Evolutionary conservation across 2,797 vertebrate genomes (phyloP).

Genomic region (Kryptopterus vitreolus): DNA sequence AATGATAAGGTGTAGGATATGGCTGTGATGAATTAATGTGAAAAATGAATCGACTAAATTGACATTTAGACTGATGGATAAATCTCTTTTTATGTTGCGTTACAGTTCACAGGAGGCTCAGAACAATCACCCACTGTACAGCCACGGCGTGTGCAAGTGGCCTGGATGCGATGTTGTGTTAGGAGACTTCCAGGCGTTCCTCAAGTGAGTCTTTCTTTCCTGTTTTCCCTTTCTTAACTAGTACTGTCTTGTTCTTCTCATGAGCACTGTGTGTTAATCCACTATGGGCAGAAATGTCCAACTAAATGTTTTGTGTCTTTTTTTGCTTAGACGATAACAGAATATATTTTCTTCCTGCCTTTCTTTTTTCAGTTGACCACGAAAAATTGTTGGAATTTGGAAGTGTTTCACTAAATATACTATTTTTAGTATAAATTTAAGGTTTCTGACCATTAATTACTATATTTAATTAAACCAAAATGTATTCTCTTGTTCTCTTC

Average conservation of each 20-base stretch:
- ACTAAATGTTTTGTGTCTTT: neutral
- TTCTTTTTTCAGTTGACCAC: neutral
- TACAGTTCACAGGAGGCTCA: conserved; percentile 85
- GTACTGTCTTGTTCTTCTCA: neutral
- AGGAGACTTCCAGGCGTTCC: conserved; percentile 94
- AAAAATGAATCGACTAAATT: neutral
- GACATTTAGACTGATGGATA: neutral
- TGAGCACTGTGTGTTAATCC: neutral
- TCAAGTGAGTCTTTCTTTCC: conserved; percentile 84
- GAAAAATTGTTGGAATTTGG: neutral
- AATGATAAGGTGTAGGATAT: neutral
- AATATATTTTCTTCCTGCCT: neutral
- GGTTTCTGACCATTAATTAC: neutral
- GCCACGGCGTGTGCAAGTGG: conserved; percentile 98
- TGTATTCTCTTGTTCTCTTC: neutral
- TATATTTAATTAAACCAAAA: neutral
- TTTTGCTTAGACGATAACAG: neutral
- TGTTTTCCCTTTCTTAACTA: too few relatives aligned
- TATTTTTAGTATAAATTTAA: neutral
- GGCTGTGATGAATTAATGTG: neutral
- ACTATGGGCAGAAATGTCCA: neutral
- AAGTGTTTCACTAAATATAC: neutral
- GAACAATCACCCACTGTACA: conserved; percentile 89
- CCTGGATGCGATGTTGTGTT: conserved; percentile 95
- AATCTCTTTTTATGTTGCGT: conserved; percentile 34